phyloP scores from a whole-genome alignment of 1,140 invertebrate genomes.

The Drosophila lowei region DNA sequence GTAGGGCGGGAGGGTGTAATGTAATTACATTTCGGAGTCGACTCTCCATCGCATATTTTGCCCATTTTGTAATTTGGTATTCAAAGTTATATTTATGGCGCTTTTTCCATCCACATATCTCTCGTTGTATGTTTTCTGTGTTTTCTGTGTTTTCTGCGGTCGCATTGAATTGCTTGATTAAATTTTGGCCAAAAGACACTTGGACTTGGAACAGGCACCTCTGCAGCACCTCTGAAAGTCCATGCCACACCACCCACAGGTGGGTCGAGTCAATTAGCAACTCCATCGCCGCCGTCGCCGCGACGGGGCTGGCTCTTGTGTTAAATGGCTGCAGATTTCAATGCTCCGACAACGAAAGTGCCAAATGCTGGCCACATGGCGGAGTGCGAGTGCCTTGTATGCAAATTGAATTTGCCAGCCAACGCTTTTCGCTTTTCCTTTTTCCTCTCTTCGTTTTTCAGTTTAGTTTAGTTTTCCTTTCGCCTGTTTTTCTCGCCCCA shows the following conservation, averaged over 20 bases:
- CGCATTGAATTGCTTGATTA: conserved; percentile 56
- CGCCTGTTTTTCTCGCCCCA: background rate
- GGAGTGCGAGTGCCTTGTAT: conserved; percentile 27
- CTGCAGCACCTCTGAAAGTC: background rate
- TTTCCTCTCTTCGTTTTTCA: conserved; percentile 20
- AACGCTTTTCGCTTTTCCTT: conserved; percentile 59
- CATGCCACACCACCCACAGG: conserved; percentile 2
- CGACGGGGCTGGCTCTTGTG: conserved; percentile 26
- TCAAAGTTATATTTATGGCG: conserved; percentile 47
- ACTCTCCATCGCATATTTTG: too few species aligned
- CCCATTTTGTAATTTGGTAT: conserved; percentile 44
- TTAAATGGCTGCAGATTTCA: conserved; percentile 67
- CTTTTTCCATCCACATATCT: conserved; percentile 7
- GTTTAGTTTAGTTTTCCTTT: too few species aligned
- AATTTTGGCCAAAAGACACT: conserved; percentile 39
- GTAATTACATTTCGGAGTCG: conserved; percentile 14
- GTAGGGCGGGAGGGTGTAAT: conserved; percentile 20
- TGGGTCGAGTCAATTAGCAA: conserved; percentile 68
- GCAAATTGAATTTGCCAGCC: conserved; percentile 73
- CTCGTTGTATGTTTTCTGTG: conserved; percentile 19
- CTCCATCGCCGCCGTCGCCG: conserved; percentile 41
- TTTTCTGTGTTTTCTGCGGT: conserved; percentile 34
- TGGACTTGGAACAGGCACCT: conserved; percentile 11
- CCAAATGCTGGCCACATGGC: conserved; percentile 45
- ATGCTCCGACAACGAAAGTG: conserved; percentile 16